Conservation (phyloP, 1,140 invertebrate species). For the Aplysia californica region DNA sequence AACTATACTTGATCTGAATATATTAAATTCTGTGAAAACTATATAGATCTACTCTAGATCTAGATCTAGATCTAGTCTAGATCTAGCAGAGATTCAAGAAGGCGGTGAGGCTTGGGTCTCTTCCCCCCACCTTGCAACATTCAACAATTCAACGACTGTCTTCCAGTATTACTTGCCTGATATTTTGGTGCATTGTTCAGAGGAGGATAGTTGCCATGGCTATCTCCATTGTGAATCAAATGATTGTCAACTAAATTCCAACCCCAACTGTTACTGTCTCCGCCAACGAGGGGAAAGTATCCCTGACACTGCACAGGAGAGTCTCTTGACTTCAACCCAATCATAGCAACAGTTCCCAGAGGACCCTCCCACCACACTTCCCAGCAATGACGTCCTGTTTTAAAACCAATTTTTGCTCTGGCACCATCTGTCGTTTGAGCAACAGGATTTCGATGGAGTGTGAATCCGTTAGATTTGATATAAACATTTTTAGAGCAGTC, state of each 20-base stretch:
- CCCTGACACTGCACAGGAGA: conserved; percentile 89
- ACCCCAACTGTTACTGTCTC: conserved; percentile 97
- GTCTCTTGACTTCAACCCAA: conserved; percentile 92
- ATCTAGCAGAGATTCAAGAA: too few relatives aligned
- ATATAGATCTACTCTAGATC: not conserved
- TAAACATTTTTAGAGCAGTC: conserved; percentile 98
- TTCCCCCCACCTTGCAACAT: too few relatives aligned
- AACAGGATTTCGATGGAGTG: conserved; percentile 96
- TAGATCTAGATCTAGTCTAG: not conserved
- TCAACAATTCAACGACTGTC: too few relatives aligned
- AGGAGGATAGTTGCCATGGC: conserved; percentile 93
- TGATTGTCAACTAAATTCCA: conserved; percentile 99
- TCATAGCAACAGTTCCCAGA: conserved; percentile 73
- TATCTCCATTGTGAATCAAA: conserved; percentile 95
- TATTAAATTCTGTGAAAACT: not conserved
- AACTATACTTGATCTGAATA: not conserved
- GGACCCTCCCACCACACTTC: conserved; percentile 99
- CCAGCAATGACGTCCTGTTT: conserved; percentile 95
- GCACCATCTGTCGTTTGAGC: conserved; percentile 98
- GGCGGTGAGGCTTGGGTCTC: too few relatives aligned
- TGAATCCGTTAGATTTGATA: conserved; percentile 97
- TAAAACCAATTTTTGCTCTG: conserved; percentile 92
- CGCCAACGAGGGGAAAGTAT: conserved; percentile 93
- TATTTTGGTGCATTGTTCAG: conserved; percentile 98
- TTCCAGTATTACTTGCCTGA: conserved; percentile 76